Percentiles rank a stretch among this genome's conserved stretches.
phyloP scores from a whole-genome alignment of 2,888 invertebrate species.

The Colletes collaris region DNA sequence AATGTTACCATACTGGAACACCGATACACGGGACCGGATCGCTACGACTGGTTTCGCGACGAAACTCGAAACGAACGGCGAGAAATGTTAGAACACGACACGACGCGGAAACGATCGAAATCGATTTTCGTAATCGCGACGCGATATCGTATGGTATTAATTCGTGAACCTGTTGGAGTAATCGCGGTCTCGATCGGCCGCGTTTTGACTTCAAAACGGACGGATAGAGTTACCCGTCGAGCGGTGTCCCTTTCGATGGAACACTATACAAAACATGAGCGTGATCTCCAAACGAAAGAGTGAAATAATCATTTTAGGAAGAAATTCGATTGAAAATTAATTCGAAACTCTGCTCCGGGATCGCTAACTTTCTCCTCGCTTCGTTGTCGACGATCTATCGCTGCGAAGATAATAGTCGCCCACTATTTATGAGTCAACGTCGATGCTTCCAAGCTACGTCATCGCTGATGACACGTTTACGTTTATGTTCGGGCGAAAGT shows the following conservation, averaged over 20 bases:
- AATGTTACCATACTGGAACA: background rate
- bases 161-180: constrained; percentile 23
- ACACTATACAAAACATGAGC: background rate
- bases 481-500: constrained; percentile 7
- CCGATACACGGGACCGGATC: constrained; percentile 7
- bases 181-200: background rate
- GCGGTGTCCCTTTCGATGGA: background rate
- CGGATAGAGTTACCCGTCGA: constrained; percentile 14
- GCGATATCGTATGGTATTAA: constrained; percentile 23
- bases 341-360: constrained; percentile 47
- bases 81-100: constrained; percentile 31
- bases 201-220: background rate
- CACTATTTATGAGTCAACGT: constrained; percentile 67
- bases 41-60: background rate
- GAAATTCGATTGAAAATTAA: background rate
- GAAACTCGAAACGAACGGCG: constrained; percentile 26
- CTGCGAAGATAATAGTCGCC: constrained; percentile 62
- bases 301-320: background rate
- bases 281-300: background rate
- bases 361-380: constrained; percentile 79
- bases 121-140: constrained; percentile 26
- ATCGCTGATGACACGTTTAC: constrained; percentile 14
- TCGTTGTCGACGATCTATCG: constrained; percentile 72
- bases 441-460: constrained; percentile 59
- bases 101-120: constrained; percentile 28